Base-by-base conservation (phyloP, 2,797 vertebrate genomes). In the Scleropages formosus region DNA sequence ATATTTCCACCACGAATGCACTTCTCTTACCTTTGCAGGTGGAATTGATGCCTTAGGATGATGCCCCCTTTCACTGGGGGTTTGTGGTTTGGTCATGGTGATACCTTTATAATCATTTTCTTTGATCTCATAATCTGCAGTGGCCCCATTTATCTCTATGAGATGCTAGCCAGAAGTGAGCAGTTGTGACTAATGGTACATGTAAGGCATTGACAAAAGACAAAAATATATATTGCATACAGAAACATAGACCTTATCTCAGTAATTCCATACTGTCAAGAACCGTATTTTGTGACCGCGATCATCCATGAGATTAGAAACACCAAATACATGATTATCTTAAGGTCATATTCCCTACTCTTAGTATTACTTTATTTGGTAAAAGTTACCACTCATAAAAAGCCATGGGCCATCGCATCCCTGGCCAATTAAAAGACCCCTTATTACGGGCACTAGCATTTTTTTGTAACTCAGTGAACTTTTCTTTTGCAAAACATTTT, bases 101-200 rank as follows among this genome's bases (percentile, higher is more conserved):
- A 70, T 63, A 60, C 13, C 0, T 0, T 16, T 84, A 77, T 84
- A 73, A 46, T 84, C 77, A 80, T 80, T 90, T 72, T 83, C 80
- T 53, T 78, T 87, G 10, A 89, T 77, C 84, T 93, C 94, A 79
- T 84, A 85, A 70, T 90, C 89, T 20, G 91, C 89, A 80, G 93
- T 84, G 79, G 92, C 90, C 80, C 81, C 89, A 67, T 84, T 92
- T 73, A 91, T 91, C 64, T 86, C 80, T 18, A 91, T 88, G 77
- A 94, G 88, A 82, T 91, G 94, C 68, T 91, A 92, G 26, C 93
- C 93, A 82, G 95, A 95, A 80, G 83, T 90, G 20, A 91, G 93
- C 61, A 82, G n/a, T 59, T 78, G 82, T 81, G 63, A 27, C 24
- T 22, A 60, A n/a, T 9, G n/a, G 18, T 18, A n/a, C 12, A n/a